Evolutionary conservation across 2,113 vertebrate genomes (phyloP).

Genomic region (Seriola dumerili): DNA sequence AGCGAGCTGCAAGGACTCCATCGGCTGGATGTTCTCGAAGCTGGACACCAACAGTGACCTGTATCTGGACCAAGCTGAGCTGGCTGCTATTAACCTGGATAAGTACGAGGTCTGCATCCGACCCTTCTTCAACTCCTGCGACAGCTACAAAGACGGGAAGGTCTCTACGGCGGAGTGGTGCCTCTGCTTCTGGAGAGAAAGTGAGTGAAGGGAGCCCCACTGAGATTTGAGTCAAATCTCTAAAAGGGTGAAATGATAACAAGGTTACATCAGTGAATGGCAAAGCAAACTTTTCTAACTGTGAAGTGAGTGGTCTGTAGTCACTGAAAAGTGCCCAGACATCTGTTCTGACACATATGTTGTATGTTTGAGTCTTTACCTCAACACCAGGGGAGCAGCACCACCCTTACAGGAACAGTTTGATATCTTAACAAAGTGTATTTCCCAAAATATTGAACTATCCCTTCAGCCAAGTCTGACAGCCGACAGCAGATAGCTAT

Average conservation of each 20-base stretch:
- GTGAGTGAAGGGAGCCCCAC: slow-evolving; percentile 83
- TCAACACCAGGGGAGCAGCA: not conserved
- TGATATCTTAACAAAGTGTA: not conserved
- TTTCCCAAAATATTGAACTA: not conserved
- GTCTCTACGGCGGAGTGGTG: slow-evolving; percentile 97
- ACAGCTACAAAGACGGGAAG: slow-evolving; percentile 93
- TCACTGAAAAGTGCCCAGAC: not conserved
- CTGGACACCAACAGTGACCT: slow-evolving; percentile 93
- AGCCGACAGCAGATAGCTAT: not conserved
- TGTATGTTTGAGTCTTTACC: not conserved
- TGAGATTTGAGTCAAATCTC: slow-evolving; percentile 13
- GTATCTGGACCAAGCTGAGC: slow-evolving; percentile 92
- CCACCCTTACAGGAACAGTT: not conserved
- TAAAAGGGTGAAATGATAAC: slow-evolving; percentile 30
- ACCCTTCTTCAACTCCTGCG: slow-evolving; percentile 98
- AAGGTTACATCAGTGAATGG: slow-evolving; percentile 7
- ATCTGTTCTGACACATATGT: not conserved
- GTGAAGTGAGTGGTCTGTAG: not conserved
- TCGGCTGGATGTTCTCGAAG: slow-evolving; percentile 98
- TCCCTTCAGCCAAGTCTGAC: not conserved
- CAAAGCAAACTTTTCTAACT: not conserved
- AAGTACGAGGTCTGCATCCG: slow-evolving; percentile 98
- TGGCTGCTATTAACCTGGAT: slow-evolving; percentile 95
- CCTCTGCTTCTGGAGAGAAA: slow-evolving; percentile 99
- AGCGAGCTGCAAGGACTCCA: slow-evolving; percentile 96